phyloP scores from a whole-genome alignment of 2,888 invertebrate genomes.

The Athalia circularis region DNA sequence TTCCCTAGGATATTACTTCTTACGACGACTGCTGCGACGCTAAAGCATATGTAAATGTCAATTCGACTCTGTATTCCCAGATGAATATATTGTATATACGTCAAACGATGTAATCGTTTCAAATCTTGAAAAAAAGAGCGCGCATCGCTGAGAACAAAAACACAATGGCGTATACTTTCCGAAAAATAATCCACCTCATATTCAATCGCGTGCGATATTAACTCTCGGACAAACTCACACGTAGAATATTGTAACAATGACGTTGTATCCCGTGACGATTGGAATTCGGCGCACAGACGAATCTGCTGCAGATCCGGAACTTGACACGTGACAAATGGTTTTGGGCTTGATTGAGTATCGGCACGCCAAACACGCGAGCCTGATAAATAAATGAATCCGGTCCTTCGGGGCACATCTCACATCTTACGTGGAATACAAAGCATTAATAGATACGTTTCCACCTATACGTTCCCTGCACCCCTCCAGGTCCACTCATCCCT shows the following conservation, averaged over 20 bases:
- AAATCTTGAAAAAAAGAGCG: conserved; percentile 4
- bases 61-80: conserved; percentile 44
- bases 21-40: conserved; percentile 33
- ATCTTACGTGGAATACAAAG: conserved; percentile 70
- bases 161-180: no score
- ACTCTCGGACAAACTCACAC: background rate
- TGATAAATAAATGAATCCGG: conserved; percentile 71
- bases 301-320: conserved; percentile 15
- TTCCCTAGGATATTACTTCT: conserved; percentile 38
- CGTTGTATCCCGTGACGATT: conserved; percentile 8
- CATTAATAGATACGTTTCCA: conserved; percentile 67
- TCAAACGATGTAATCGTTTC: conserved; percentile 30
- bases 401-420: conserved; percentile 69
- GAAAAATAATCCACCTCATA: no score
- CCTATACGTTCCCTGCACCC: conserved; percentile 8
- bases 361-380: conserved; percentile 59
- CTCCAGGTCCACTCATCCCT: conserved; percentile 8
- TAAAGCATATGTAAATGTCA: conserved; percentile 47
- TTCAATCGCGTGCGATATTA: no score
- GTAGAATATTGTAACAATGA: background rate
- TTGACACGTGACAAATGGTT: conserved; percentile 66
- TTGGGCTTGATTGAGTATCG: conserved; percentile 70
- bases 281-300: conserved; percentile 23
- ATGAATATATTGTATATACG: conserved; percentile 19
- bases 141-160: conserved; percentile 5